These are phyloP conservation scores for Synchiropus splendidus DNA, from an alignment of 2,113 vertebrate species.

Conservation along the genomic window DNA sequence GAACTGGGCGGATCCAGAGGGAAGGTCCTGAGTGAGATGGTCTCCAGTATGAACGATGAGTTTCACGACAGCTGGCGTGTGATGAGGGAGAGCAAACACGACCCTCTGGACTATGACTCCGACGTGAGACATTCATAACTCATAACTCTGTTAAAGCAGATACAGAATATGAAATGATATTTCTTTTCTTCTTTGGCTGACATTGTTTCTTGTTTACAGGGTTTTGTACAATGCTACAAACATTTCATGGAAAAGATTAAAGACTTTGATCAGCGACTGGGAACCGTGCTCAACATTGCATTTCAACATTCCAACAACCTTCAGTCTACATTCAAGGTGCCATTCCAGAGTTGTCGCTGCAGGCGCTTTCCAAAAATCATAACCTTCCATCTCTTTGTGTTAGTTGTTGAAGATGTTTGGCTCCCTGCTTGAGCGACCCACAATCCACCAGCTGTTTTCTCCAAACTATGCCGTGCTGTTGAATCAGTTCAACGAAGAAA, in stretches of 20 bases:
- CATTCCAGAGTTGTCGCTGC: background rate
- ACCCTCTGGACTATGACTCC: constrained; percentile 58
- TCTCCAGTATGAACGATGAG: constrained; percentile 58
- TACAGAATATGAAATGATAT: too few relatives aligned
- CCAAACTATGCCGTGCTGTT: constrained; percentile 61
- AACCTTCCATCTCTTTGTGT: background rate
- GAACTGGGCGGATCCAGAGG: constrained; percentile 55
- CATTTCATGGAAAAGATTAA: constrained; percentile 67
- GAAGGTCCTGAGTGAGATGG: constrained; percentile 60
- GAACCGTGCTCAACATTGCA: constrained; percentile 69
- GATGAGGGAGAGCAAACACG: constrained; percentile 68
- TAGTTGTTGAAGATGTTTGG: constrained; percentile 65
- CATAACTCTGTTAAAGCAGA: too few relatives aligned
- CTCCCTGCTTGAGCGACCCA: constrained; percentile 60
- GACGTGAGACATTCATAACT: constrained; percentile 40
- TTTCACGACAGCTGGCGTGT: constrained; percentile 63
- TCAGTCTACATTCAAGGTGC: constrained; percentile 68
- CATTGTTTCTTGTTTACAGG: constrained; percentile 53
- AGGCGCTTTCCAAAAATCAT: background rate
- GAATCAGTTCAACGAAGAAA: constrained; percentile 64
- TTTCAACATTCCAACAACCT: constrained; percentile 72
- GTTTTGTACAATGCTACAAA: constrained; percentile 62
- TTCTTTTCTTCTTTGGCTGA: too few relatives aligned
- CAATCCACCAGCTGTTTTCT: constrained; percentile 58
- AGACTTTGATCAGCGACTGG: constrained; percentile 71